Evolutionary conservation across 2,113 vertebrate genomes (phyloP).

Genomic region (Pachypanchax playfairii): DNA sequence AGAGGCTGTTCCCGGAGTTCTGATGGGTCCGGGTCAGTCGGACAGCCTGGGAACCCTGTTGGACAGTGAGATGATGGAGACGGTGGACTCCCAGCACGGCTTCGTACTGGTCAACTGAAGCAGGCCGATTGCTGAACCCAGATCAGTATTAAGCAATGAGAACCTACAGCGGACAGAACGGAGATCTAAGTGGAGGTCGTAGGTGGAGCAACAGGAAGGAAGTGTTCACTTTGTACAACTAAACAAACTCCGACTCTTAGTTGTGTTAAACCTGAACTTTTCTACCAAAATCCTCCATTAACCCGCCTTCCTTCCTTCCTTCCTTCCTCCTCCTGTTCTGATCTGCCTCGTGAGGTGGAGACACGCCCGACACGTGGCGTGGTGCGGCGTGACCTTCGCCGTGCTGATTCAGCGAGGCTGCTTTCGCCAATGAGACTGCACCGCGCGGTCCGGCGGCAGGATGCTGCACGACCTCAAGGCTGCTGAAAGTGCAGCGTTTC

Average conservation of each 20-base stretch:
- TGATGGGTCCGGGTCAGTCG: slow-evolving; percentile 53
- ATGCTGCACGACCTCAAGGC: slow-evolving; percentile 23
- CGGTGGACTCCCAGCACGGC: slow-evolving; percentile 94
- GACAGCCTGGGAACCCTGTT: slow-evolving; percentile 83
- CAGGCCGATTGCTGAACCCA: slow-evolving; percentile 20
- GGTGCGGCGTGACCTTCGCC: slow-evolving; percentile 14
- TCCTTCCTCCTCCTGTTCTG: slow-evolving; percentile 56
- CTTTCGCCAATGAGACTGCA: slow-evolving; percentile 25
- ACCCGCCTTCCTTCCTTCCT: slow-evolving; percentile 70
- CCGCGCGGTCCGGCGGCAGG: background rate
- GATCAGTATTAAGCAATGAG: slow-evolving; percentile 70
- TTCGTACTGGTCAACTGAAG: slow-evolving; percentile 93
- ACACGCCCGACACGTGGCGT: slow-evolving; percentile 28
- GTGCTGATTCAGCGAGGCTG: slow-evolving; percentile 15
- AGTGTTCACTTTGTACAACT: slow-evolving; percentile 57
- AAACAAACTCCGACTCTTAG: slow-evolving; percentile 66
- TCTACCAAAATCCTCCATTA: slow-evolving; percentile 71
- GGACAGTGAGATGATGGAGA: slow-evolving; percentile 98
- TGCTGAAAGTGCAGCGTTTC: slow-evolving; percentile 29
- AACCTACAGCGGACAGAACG: slow-evolving; percentile 44
- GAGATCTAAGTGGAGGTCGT: slow-evolving; percentile 60
- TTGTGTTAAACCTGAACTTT: slow-evolving; percentile 65
- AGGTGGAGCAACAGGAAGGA: slow-evolving; percentile 64
- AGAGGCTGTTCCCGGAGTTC: slow-evolving; percentile 43
- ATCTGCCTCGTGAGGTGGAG: slow-evolving; percentile 34